Base-by-base conservation (phyloP, 2,797 vertebrate genomes). In the Pseudomugil tenellus region DNA sequence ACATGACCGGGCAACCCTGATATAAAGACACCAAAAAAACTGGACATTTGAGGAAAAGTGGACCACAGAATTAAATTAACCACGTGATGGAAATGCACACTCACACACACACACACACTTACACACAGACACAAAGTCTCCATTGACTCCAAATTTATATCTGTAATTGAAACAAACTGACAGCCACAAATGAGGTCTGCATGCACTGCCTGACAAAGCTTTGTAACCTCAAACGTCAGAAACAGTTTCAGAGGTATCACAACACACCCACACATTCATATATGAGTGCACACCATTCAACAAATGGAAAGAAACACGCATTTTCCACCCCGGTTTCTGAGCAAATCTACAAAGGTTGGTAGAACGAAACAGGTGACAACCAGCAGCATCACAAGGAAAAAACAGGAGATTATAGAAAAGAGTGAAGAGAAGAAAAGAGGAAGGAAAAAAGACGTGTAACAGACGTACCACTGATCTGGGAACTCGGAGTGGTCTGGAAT, bases 401-500 rank as follows among this genome's bases (percentile, higher is more conserved):
- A 23, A 8, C 14, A 59, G 25, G 1, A n/a, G 28, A 25, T 29
- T 3, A 52, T 14, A 39, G 31, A 63, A 26, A 16, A n/a, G 48
- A 14, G 3, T 17, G n/a, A 53, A 1, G 5, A 7, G 21, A 16
- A 52, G 31, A 54, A 11, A 48, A 49, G 6, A 3, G 19, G 17
- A 14, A 6, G 14, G 35, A 19, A 3, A 29, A 48, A 58, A 16
- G 11, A 43, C n/a, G 49, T 2, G 53, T 51, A 67, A 23, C 53
- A 79, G 78, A 96, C 97, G 93, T 97, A 99, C 97, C 97, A 93
- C 93, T 8, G 94, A 85, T 87, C 93, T 96, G 87, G 93, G 95
- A 74, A 95, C 92, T 72, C 95, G 96, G 86, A 96, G 95, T 68
- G 96, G 97, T 84, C 95, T 97, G 89, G 96, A 98, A 90, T 92